Percentiles rank a stretch among this genome's conserved stretches.
phyloP scores from a whole-genome alignment of 2,113 vertebrate genomes.

The Ascaphus truei region DNA sequence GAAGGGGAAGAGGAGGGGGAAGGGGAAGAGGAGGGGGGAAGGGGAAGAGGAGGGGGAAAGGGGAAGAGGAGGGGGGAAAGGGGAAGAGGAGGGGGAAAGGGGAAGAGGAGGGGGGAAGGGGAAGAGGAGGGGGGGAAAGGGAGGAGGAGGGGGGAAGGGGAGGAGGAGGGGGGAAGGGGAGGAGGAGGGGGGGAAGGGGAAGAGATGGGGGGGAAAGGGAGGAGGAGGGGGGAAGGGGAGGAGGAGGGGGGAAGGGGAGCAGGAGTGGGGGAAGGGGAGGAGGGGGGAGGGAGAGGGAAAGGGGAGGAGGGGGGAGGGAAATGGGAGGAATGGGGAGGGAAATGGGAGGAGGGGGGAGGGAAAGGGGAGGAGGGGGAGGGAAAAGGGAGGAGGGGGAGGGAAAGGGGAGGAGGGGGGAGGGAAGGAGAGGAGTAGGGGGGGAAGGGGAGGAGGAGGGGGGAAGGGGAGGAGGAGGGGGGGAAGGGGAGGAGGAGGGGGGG shows the following conservation, averaged over 20 bases:
- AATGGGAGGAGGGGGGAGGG: no score
- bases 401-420: no score
- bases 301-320: background rate
- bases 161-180: background rate
- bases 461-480: no score
- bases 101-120: constrained; percentile 3
- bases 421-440: no score
- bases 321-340: no score
- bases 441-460: no score
- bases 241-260: no score
- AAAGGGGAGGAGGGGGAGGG: constrained; percentile 6
- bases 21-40: background rate
- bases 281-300: background rate
- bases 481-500: no score
- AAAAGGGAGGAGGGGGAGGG: no score
- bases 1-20: background rate
- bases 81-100: constrained; percentile 15
- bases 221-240: rapidly evolving
- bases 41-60: constrained; percentile 11
- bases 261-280: no score
- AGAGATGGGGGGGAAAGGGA: no score
- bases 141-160: constrained; percentile 19
- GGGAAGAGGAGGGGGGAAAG: constrained; percentile 3
- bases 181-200: background rate
- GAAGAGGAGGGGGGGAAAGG: constrained; percentile 1